Evolutionary conservation across 2,113 vertebrate species (phyloP).

Genomic region (Pygathrix nemaeus): DNA sequence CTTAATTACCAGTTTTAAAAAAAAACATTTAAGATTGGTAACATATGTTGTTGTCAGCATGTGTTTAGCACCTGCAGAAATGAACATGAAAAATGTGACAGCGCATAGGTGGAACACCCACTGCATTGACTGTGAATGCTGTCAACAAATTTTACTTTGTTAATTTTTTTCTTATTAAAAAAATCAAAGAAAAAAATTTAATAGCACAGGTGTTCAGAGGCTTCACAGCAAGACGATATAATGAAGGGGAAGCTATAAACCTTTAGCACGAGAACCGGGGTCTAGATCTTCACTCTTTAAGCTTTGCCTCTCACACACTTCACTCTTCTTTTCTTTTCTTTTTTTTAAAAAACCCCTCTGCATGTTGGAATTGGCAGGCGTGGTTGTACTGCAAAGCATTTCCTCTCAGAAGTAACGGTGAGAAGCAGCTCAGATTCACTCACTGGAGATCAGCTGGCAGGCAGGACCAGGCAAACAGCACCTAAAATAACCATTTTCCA

Average conservation of each 20-base stretch:
- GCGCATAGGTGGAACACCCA: slow-evolving; percentile 82
- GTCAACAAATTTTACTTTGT: slow-evolving; percentile 88
- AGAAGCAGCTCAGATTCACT: background rate
- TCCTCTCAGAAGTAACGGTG: background rate
- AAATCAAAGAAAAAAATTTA: slow-evolving; percentile 75
- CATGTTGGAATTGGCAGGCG: background rate
- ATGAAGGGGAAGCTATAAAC: slow-evolving; percentile 65
- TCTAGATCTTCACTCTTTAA: background rate
- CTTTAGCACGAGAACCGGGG: slow-evolving; percentile 54
- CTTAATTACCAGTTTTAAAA: slow-evolving; percentile 84
- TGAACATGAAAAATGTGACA: slow-evolving; percentile 85
- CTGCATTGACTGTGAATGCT: slow-evolving; percentile 75
- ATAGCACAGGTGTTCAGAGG: slow-evolving; percentile 78
- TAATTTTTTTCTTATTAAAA: slow-evolving; percentile 86
- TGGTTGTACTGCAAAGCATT: background rate
- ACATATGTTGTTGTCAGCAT: slow-evolving; percentile 90
- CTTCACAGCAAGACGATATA: slow-evolving; percentile 46
- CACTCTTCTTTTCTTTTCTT: background rate
- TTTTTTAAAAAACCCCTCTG: background rate
- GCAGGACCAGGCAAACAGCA: background rate
- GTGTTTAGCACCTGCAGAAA: slow-evolving; percentile 91
- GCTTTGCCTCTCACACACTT: background rate
- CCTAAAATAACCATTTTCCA: background rate
- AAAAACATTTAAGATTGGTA: slow-evolving; percentile 83
- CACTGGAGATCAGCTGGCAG: background rate